Evolutionary conservation across 1,140 invertebrate genomes (phyloP).

Genomic region (Psilanteris sp.): DNA sequence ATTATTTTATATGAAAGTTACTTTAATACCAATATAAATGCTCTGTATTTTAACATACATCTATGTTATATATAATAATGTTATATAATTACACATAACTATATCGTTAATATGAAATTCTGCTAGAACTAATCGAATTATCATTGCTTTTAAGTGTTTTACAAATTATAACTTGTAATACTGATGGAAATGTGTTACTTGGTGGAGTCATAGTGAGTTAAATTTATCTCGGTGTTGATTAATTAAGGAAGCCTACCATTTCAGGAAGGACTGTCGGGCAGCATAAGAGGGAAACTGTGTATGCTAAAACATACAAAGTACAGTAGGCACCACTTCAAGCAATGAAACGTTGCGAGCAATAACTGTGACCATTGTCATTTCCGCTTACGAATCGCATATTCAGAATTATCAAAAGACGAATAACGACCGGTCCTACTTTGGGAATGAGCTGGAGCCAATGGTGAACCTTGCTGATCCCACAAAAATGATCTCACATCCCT

Average conservation of each 20-base stretch:
- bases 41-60: no score
- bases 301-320: conserved; percentile 72
- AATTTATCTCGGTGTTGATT: conserved; percentile 12
- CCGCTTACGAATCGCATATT: conserved; percentile 68
- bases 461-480: conserved; percentile 67
- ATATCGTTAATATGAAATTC: neutral
- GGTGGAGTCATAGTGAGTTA: conserved; percentile 14
- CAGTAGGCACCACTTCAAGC: conserved; percentile 76
- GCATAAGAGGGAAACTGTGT: conserved; percentile 68
- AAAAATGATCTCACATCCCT: conserved; percentile 66
- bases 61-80: no score
- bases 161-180: conserved; percentile 14
- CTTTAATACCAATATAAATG: no score
- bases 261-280: conserved; percentile 67
- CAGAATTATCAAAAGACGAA: conserved; percentile 51
- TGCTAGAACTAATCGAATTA: conserved; percentile 3
- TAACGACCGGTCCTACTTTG: conserved; percentile 57
- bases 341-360: conserved; percentile 70
- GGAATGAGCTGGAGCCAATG: conserved; percentile 49
- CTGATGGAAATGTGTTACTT: conserved; percentile 9
- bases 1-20: no score
- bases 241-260: conserved; percentile 49
- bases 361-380: conserved; percentile 74
- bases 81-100: no score
- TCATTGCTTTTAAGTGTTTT: neutral